Evolutionary conservation across 2,113 vertebrate genomes (phyloP), one percentile per base, ranked within the genome.

Genomic region (Petromus typicus): DNA sequence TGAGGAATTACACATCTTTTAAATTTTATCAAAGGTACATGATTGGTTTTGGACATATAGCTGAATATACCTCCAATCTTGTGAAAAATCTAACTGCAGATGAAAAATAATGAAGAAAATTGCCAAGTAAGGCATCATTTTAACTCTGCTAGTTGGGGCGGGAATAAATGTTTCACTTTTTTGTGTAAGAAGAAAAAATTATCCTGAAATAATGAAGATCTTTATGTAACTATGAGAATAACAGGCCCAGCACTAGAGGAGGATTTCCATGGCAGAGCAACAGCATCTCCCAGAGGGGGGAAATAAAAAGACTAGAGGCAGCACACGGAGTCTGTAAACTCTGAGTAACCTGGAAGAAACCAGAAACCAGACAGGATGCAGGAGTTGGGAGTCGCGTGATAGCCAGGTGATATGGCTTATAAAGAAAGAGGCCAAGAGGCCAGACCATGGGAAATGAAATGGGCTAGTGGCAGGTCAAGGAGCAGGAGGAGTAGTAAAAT

Each of bases 371-470:
- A 84, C 86, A 93, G 97, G 81, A 89, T 88, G 93, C 34, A 1
- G 93, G 89, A 91, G 95, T 84, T 91, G 94, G 63, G 63, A 86
- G 73, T n/a, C 10, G 7, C 37, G 0, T 88, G 94, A 93, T 17
- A 85, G 76, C 93, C 97, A 97, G 96, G 96, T 98, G 97, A 97
- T 56, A 51, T 0, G 51, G 90, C 56, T 97, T 97, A 90, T 90
- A 88, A 96, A 94, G 93, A 56, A 20, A 43, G 78, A 73, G 96
- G 97, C 95, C 97, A 94, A 81, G 95, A 96, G 96, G 97, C 95
- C 96, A 97, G 93, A 89, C 18, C 95, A 95, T 95, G 96, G 96
- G 95, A 97, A 97, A 97, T 98, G 97, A 98, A 98, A 64, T 94
- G 95, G 94, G 81, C 95, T 40, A 30, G 82, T 51, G 14, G 82